These are phyloP conservation scores for Gadopsis marmoratus DNA, from an alignment of 2,797 vertebrate genomes.

Conservation along the genomic window DNA sequence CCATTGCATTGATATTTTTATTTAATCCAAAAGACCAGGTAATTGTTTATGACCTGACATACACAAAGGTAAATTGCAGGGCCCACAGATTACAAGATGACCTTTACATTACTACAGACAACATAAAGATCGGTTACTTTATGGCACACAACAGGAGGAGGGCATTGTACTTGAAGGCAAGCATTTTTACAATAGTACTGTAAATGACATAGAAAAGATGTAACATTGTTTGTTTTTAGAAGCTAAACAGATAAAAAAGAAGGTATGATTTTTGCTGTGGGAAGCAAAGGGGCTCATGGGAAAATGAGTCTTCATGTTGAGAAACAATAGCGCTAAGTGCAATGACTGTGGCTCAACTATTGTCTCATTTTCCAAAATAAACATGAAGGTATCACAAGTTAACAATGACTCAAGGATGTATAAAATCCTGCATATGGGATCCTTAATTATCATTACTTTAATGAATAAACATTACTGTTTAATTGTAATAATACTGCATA, in stretches of 20 bases:
- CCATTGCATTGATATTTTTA: not conserved
- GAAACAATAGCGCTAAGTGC: not conserved
- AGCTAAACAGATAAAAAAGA: not conserved
- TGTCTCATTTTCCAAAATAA: not conserved
- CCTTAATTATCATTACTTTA: not conserved
- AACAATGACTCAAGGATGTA: not conserved
- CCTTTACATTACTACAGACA: not conserved
- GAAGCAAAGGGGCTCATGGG: not conserved
- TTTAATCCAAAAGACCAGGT: not conserved
- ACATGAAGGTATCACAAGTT: not conserved
- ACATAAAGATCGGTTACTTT: not conserved
- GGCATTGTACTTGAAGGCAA: not conserved
- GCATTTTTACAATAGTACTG: too few species aligned
- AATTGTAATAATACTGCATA: not conserved
- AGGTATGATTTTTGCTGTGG: not conserved
- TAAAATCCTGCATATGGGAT: not conserved
- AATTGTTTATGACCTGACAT: not conserved
- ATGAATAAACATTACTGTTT: not conserved
- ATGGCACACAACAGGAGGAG: not conserved
- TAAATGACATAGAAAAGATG: too few species aligned
- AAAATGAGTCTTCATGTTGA: not conserved
- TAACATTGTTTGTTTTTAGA: too few species aligned
- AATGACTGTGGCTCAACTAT: too few species aligned
- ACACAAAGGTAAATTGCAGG: not conserved
- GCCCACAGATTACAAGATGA: not conserved